Evolutionary conservation across 35 echinoderm and acorn worm genomes (phyloP).

Genomic region (Lytechinus variegatus): DNA sequence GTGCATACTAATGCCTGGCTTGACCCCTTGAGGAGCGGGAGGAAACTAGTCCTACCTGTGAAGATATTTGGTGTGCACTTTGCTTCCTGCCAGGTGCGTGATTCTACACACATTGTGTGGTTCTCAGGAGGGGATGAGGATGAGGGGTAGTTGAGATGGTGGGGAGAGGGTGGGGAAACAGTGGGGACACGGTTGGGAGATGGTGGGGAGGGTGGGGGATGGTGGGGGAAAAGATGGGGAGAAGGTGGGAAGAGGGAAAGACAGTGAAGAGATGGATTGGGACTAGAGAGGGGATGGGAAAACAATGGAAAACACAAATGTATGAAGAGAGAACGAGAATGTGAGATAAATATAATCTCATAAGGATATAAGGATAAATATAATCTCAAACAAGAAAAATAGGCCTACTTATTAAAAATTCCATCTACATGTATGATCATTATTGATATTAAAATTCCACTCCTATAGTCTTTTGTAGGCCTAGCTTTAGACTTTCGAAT

Average conservation of each 20-base stretch:
- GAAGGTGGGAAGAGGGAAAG: not conserved
- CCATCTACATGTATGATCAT: too few species aligned
- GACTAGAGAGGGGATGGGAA: not conserved
- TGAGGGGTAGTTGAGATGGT: not conserved
- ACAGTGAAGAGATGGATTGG: not conserved
- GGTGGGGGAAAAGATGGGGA: not conserved
- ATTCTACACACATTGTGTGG: not conserved
- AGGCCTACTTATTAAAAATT: too few species aligned
- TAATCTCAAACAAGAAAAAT: too few species aligned
- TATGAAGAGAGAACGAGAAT: too few species aligned
- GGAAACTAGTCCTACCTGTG: not conserved
- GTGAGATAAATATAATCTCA: too few species aligned
- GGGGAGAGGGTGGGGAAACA: not conserved
- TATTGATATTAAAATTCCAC: too few species aligned
- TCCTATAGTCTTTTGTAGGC: too few species aligned
- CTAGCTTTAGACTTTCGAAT: too few species aligned
- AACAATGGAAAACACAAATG: too few species aligned
- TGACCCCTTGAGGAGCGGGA: not conserved
- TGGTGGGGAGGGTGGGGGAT: not conserved
- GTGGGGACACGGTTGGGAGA: not conserved
- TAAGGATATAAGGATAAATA: too few species aligned
- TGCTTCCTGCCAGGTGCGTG: slow-evolving; percentile 39
- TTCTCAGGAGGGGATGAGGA: not conserved
- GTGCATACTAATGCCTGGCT: slow-evolving; percentile 35
- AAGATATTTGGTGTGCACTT: slow-evolving; percentile 22